phyloP scores from a whole-genome alignment of 2,113 vertebrate genomes.

The Machaerirhynchus nigripectus region DNA sequence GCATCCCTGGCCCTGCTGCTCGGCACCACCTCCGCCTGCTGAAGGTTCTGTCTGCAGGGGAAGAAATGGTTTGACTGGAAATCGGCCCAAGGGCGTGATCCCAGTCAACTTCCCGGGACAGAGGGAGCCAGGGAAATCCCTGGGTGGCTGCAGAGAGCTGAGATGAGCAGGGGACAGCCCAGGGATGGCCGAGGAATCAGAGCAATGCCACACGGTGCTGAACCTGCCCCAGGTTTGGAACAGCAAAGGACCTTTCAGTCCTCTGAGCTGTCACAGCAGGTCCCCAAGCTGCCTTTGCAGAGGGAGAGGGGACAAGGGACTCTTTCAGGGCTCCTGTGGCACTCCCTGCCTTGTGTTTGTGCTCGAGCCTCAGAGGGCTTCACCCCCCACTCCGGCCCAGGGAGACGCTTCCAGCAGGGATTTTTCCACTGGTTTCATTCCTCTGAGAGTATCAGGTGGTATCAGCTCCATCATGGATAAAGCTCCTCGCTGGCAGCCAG shows the following conservation, averaged over 20 bases:
- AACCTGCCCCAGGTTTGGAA: not conserved
- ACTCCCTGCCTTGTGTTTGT: not conserved
- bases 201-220: accelerated
- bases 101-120: not conserved
- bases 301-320: not conserved
- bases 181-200: too few relatives aligned
- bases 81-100: not conserved
- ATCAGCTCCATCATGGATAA: not conserved
- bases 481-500: not conserved
- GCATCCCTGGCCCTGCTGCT: not conserved
- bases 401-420: not conserved
- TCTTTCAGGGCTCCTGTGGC: not conserved
- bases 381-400: not conserved
- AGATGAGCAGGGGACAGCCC: too few relatives aligned
- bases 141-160: not conserved
- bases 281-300: not conserved
- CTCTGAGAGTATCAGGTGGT: not conserved
- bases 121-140: not conserved
- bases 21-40: not conserved
- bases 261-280: not conserved
- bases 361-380: not conserved
- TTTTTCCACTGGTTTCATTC: not conserved
- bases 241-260: not conserved
- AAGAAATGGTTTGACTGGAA: not conserved
- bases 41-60: not conserved